Evolutionary conservation across 2,888 invertebrate species (phyloP), one percentile per base, ranked within the genome.

Genomic region (Temnothorax rugatulus): DNA sequence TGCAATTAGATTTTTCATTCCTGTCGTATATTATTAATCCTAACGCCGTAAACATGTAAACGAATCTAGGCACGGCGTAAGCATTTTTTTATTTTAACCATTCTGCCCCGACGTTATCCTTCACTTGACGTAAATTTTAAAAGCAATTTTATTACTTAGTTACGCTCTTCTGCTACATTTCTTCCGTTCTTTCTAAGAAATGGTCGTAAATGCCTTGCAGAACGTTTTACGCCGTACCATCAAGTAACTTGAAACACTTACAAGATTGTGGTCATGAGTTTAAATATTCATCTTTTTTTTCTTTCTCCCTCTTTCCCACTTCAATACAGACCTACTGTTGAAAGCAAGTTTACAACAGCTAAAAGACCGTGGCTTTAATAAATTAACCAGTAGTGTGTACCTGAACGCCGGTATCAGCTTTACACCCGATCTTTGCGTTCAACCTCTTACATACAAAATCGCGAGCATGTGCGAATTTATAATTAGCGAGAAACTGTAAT

Each of bases 31-130:
- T 74, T 76, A 38, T 50, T 64, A 76, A 75, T 75, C 4, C 21
- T 8, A 21, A 47, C 66, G 75, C 50, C 75, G 75, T 76, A 76
- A 64, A 76, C 18, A 50, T 59, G 25, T 76, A 38, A 76, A 76
- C 13, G 34, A 75, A 34, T 21, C 50, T 18, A 76, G 38, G 75
- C 75, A 76, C 75, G 75, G 76, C 76, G 76, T 76, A 52, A 75
- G 11, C 47, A 41, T 50, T 11, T 64, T 63, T 41, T 76, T 25
- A 38, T 76, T 66, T 76, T 18, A 52, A 75, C 1, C 18, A 64
- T 38, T 38, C 15, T 13, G 7, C 13, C 44, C 25, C 18, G 64
- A 21, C 21, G 21, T 47, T 44, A 75, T 61, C 13, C 4, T 74
- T 18, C n/a, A 54, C 11, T 41, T n/a, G 29, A 29, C 2, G 15